phyloP scores from a whole-genome alignment of 2,888 invertebrate species.

The Silvanus unidentatus region DNA sequence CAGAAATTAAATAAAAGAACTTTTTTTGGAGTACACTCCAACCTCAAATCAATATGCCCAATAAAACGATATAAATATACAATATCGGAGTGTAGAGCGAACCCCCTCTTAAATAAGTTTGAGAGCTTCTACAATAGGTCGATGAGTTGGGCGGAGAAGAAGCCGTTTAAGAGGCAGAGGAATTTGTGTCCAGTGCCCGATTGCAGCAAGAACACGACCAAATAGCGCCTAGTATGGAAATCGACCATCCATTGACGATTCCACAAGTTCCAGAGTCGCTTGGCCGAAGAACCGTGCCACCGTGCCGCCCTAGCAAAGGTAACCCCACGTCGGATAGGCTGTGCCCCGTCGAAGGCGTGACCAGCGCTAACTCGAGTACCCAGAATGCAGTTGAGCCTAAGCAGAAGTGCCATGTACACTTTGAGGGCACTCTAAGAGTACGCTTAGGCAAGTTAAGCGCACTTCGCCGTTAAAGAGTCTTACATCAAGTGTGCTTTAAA shows the following conservation, averaged over 20 bases:
- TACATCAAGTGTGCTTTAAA: slow-evolving; percentile 48
- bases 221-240: too few species aligned
- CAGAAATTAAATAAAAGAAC: too few species aligned
- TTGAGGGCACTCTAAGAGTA: slow-evolving; percentile 49
- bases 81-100: slow-evolving; percentile 41
- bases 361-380: slow-evolving; percentile 39
- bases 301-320: slow-evolving; percentile 5
- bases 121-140: slow-evolving; percentile 37
- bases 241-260: too few species aligned
- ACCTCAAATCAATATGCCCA: slow-evolving; percentile 42
- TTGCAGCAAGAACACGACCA: too few species aligned
- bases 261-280: too few species aligned
- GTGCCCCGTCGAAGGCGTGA: slow-evolving; percentile 17
- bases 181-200: too few species aligned
- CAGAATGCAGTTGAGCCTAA: slow-evolving; percentile 43
- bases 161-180: slow-evolving; percentile 4
- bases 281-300: too few species aligned
- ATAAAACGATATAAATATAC: slow-evolving; percentile 48
- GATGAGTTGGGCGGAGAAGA: slow-evolving; percentile 23
- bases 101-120: slow-evolving; percentile 10
- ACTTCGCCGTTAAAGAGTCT: slow-evolving; percentile 49
- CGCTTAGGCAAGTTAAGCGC: slow-evolving; percentile 51
- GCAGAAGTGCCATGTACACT: slow-evolving; percentile 48
- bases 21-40: slow-evolving; percentile 21
- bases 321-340: slow-evolving; percentile 5